phyloP scores from a whole-genome alignment of 2,797 vertebrate genomes.

The Poecilia gillii region DNA sequence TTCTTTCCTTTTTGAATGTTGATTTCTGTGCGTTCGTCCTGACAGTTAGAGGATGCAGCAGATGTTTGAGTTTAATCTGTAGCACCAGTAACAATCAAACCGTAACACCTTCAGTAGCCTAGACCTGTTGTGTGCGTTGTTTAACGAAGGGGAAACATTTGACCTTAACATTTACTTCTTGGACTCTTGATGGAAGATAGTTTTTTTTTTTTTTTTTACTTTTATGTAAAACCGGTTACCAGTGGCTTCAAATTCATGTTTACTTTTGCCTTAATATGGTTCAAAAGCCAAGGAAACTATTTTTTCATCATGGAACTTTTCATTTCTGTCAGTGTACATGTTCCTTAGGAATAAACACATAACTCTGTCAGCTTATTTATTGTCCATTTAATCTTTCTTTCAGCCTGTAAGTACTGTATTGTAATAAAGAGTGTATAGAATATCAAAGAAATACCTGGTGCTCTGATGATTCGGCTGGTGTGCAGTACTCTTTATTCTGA shows the following conservation, averaged over 20 bases:
- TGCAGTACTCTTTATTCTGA: conserved; percentile 52
- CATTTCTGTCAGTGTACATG: conserved; percentile 47
- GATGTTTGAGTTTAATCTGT: conserved; percentile 54
- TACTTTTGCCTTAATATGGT: conserved; percentile 76
- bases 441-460: conserved; percentile 57
- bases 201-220: conserved; percentile 8
- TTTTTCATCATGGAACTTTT: conserved; percentile 42
- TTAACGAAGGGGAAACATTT: conserved; percentile 46
- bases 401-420: conserved; percentile 71
- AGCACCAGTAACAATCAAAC: conserved; percentile 57
- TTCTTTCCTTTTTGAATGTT: conserved; percentile 35
- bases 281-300: conserved; percentile 73
- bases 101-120: conserved; percentile 54
- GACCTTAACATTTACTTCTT: conserved; percentile 27
- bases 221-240: conserved; percentile 45
- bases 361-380: conserved; percentile 43
- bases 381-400: conserved; percentile 63
- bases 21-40: conserved; percentile 12
- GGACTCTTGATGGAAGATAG: conserved; percentile 21
- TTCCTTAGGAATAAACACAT: conserved; percentile 42
- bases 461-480: conserved; percentile 52
- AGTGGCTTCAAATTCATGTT: conserved; percentile 62
- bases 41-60: conserved; percentile 20
- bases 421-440: conserved; percentile 72
- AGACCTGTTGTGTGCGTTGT: conserved; percentile 55